phyloP scores from a whole-genome alignment of 2,797 vertebrate genomes.

The Myotis vivesi region DNA sequence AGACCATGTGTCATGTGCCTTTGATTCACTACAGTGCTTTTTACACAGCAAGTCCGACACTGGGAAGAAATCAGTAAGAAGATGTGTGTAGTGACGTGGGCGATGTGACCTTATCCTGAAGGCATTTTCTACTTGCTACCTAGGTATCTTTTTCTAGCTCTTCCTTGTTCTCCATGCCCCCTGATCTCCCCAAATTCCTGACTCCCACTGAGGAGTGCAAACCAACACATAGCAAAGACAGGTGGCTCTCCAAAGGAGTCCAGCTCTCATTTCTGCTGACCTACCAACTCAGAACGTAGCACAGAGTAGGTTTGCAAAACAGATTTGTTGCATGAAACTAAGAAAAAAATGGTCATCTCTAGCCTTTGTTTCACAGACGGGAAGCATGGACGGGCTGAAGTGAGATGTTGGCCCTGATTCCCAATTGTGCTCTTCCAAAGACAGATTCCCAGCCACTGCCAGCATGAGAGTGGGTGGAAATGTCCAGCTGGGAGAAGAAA shows the following conservation, averaged over 20 bases:
- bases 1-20: not conserved
- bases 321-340: not conserved
- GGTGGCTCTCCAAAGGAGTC: not conserved
- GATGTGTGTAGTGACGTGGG: not conserved
- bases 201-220: not conserved
- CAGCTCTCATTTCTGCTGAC: not conserved
- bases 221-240: not conserved
- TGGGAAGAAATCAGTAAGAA: not conserved
- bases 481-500: not conserved
- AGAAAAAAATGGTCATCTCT: not conserved
- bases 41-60: not conserved
- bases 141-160: not conserved
- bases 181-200: not conserved
- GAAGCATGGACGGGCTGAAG: not conserved
- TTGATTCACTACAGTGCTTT: not conserved
- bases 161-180: not conserved
- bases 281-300: not conserved
- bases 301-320: not conserved
- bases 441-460: not conserved
- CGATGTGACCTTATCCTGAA: not conserved
- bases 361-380: not conserved
- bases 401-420: not conserved
- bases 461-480: not conserved
- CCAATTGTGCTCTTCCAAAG: not conserved
- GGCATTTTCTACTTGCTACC: not conserved